Percentiles rank a stretch among this genome's conserved stretches.
phyloP scores from a whole-genome alignment of 2,797 vertebrate genomes.

The Phoebastria nigripes region DNA sequence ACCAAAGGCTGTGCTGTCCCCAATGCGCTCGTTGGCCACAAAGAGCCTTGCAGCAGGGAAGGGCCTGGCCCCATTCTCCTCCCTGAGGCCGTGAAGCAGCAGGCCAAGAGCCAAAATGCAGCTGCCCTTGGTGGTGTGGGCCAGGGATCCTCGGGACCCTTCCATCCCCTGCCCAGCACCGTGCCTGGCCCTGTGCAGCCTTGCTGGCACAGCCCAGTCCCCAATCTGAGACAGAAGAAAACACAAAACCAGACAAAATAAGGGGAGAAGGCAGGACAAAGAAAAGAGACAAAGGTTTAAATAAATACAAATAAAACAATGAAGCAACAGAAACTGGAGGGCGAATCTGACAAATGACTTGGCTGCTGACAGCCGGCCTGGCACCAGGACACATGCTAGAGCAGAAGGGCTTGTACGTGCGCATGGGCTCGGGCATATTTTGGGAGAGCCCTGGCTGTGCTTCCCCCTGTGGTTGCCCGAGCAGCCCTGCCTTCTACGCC shows the following conservation, averaged over 20 bases:
- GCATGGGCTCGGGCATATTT: background rate
- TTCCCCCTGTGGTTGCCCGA: accelerated
- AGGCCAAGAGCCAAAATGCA: background rate
- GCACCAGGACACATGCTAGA: background rate
- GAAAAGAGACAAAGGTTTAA: background rate
- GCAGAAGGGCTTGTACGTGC: accelerated
- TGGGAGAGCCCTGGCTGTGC: background rate
- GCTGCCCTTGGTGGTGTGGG: accelerated
- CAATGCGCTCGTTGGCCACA: accelerated
- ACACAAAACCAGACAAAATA: background rate
- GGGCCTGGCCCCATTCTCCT: background rate
- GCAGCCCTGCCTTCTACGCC: background rate
- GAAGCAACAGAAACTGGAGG: background rate
- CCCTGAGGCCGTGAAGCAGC: background rate
- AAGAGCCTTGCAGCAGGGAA: background rate
- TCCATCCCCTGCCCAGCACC: background rate
- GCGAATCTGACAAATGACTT: background rate
- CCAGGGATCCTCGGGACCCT: background rate
- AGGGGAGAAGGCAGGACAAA: background rate
- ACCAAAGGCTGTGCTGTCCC: accelerated
- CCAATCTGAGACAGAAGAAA: background rate
- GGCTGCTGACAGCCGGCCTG: background rate
- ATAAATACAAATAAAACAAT: background rate
- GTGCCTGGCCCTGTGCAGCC: accelerated
- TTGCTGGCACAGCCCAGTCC: background rate